These are phyloP conservation scores for Morinoia aosen DNA, from an alignment of 2,888 invertebrate genomes.

Conservation along the genomic window DNA sequence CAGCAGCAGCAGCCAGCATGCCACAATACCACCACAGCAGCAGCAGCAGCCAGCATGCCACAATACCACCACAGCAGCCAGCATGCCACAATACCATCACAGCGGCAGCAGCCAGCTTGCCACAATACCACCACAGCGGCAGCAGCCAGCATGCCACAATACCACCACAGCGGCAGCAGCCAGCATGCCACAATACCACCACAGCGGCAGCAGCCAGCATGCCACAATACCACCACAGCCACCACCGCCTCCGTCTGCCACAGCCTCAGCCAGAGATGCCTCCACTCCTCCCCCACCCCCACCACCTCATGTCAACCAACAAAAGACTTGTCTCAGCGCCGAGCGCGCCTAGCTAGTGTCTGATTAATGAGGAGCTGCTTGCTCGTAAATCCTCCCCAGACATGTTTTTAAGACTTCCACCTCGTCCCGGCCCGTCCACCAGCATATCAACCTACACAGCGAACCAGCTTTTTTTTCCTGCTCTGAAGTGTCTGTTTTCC, in stretches of 20 bases:
- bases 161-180: neutral
- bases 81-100: neutral
- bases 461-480: neutral
- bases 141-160: too few species aligned
- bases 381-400: constrained; percentile 14
- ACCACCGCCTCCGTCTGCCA: neutral
- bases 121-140: neutral
- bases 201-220: neutral
- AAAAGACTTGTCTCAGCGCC: neutral
- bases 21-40: neutral
- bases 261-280: neutral
- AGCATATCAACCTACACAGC: neutral
- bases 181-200: too few species aligned
- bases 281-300: neutral
- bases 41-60: neutral
- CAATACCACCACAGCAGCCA: neutral
- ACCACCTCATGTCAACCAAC: neutral
- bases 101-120: neutral
- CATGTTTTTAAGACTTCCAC: constrained; percentile 18
- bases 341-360: neutral
- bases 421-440: neutral
- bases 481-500: neutral
- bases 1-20: neutral
- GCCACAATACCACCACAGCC: neutral
- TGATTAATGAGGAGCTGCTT: constrained; percentile 27